phyloP scores from a whole-genome alignment of 37 sponge, comb jelly and placozoan genomes.

The Eunapius fragilis region DNA sequence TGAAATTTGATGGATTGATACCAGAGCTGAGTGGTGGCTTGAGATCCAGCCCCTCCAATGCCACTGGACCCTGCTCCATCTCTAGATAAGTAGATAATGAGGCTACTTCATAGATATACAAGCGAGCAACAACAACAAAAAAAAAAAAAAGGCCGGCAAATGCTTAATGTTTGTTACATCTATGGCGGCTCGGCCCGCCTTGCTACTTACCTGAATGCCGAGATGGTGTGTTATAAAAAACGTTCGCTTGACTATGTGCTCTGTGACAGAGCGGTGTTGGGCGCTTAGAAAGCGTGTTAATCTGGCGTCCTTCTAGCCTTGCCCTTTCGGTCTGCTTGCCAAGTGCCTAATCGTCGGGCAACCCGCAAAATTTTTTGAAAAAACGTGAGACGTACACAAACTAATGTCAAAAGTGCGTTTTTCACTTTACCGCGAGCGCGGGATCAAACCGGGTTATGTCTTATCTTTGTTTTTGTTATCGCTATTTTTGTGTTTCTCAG shows the following conservation, averaged over 20 bases:
- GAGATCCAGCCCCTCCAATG: neutral
- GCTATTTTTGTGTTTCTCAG: neutral
- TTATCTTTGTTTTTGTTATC: neutral
- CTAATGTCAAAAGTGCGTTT: neutral
- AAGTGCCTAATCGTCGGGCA: slow-evolving; percentile 1
- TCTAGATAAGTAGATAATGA: neutral
- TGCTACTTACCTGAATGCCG: neutral
- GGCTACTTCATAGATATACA: neutral
- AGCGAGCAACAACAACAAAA: neutral
- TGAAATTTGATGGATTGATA: neutral
- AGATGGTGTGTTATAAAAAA: neutral
- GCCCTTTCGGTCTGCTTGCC: neutral
- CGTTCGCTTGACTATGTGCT: neutral
- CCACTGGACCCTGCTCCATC: neutral
- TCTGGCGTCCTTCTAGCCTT: neutral
- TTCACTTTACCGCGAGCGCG: neutral
- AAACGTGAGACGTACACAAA: neutral
- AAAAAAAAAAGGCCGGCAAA: neutral
- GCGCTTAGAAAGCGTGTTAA: neutral
- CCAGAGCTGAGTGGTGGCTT: neutral
- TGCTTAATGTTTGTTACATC: neutral
- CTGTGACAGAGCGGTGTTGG: neutral
- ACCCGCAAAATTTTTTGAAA: slow-evolving; percentile 16
- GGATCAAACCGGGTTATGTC: too few species aligned
- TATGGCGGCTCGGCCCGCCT: neutral